These are phyloP conservation scores for Oophaga sylvatica DNA, from an alignment of 2,797 vertebrate species.

Conservation along the genomic window DNA sequence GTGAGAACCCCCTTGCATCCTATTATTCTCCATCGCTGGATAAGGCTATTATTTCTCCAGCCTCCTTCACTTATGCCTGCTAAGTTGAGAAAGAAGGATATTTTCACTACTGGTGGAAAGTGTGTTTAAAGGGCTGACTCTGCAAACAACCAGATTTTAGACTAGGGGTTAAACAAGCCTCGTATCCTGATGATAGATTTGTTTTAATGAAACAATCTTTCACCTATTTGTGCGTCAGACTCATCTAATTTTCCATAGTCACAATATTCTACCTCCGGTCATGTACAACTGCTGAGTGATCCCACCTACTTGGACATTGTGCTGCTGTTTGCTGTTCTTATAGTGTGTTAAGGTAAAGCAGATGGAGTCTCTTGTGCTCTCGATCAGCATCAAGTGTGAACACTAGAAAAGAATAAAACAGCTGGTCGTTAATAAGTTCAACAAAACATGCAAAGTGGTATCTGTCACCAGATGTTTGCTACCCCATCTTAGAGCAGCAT, in stretches of 20 bases:
- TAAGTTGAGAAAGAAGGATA: too few relatives aligned
- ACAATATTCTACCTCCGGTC: not conserved
- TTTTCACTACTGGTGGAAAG: too few relatives aligned
- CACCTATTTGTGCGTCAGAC: not conserved
- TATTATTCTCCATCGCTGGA: too few relatives aligned
- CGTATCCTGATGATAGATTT: not conserved
- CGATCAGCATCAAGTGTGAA: conserved; percentile 92
- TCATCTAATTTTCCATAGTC: not conserved
- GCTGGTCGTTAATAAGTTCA: not conserved
- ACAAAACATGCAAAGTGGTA: not conserved
- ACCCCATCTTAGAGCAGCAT: too few relatives aligned
- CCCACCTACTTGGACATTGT: conserved; percentile 87
- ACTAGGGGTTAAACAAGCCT: not conserved
- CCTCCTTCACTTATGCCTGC: too few relatives aligned
- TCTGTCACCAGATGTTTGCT: not conserved
- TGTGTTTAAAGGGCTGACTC: too few relatives aligned
- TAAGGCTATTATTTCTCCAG: too few relatives aligned
- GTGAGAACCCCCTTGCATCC: too few relatives aligned
- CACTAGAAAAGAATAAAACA: conserved; percentile 74
- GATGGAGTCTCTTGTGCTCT: conserved; percentile 90
- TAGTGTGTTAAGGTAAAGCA: conserved; percentile 95
- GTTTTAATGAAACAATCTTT: too few relatives aligned
- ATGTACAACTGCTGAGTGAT: not conserved
- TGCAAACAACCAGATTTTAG: not conserved
- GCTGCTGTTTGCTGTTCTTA: conserved; percentile 92